phyloP scores from a whole-genome alignment of 2,113 vertebrate species.

The Nyctereutes procyonoides region DNA sequence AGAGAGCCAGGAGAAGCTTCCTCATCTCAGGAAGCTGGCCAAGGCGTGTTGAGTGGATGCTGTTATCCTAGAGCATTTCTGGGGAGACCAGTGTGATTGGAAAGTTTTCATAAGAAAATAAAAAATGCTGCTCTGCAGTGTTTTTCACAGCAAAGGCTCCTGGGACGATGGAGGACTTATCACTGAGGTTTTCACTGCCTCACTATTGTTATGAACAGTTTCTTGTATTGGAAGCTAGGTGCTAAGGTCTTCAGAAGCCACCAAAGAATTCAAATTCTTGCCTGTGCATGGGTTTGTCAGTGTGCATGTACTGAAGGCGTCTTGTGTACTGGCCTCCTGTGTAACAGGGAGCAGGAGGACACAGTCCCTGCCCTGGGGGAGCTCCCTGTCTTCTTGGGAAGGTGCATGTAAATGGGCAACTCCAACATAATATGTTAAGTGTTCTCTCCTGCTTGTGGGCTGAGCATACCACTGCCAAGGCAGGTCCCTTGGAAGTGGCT shows the following conservation, averaged over 20 bases:
- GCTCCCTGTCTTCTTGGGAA: background rate
- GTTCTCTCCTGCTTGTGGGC: conserved; percentile 43
- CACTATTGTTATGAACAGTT: background rate
- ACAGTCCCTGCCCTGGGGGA: background rate
- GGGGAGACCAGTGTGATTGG: background rate
- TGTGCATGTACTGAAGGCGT: background rate
- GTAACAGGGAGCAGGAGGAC: background rate
- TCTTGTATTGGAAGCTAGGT: background rate
- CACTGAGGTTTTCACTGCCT: background rate
- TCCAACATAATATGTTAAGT: conserved; percentile 64
- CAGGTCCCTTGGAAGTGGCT: conserved; percentile 69
- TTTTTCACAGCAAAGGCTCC: conserved; percentile 13
- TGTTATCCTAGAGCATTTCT: conserved; percentile 7
- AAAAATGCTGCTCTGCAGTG: background rate
- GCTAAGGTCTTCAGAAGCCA: background rate
- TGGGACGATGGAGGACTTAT: background rate
- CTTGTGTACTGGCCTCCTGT: background rate
- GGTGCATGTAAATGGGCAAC: conserved; percentile 49
- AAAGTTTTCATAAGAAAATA: background rate
- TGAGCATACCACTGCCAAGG: conserved; percentile 54
- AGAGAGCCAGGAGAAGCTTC: background rate
- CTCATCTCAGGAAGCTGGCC: background rate
- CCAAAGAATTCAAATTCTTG: background rate
- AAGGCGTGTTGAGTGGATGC: background rate
- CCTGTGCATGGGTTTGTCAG: background rate